phyloP scores from a whole-genome alignment of 23 tunicate genomes.

The Trididemnum miniatum region DNA sequence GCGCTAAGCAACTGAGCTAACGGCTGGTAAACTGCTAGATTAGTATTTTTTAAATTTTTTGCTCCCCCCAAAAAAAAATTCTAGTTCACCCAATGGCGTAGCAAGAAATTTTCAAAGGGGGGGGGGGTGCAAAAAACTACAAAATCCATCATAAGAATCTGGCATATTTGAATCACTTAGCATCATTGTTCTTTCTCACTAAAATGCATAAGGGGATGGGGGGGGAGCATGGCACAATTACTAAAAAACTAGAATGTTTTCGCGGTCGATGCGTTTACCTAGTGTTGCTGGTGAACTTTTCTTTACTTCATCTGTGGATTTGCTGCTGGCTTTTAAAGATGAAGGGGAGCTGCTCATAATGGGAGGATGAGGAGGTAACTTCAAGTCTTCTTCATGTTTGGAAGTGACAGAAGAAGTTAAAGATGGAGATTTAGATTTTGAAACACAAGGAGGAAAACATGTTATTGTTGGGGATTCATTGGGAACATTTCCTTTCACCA shows the following conservation, averaged over 20 bases:
- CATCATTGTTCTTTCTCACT: too few species aligned
- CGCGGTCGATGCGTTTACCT: not conserved
- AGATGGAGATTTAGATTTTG: not conserved
- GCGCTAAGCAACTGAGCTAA: too few species aligned
- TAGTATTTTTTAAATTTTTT: too few species aligned
- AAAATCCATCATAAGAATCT: too few species aligned
- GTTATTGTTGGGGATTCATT: not conserved
- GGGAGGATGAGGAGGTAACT: not conserved
- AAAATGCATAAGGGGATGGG: too few species aligned
- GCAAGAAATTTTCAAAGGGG: too few species aligned
- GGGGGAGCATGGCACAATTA: too few species aligned
- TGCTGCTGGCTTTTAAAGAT: not conserved
- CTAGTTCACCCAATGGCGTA: too few species aligned
- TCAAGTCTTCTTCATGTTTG: not conserved
- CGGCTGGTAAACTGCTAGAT: too few species aligned
- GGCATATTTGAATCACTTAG: too few species aligned
- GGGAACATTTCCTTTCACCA: not conserved
- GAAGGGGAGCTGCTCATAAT: not conserved
- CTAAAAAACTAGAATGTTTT: not conserved
- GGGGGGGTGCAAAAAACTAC: too few species aligned
- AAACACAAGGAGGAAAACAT: not conserved
- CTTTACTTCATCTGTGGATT: not conserved
- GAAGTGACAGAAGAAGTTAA: not conserved
- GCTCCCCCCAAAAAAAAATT: too few species aligned
- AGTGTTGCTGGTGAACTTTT: not conserved